phyloP scores from a whole-genome alignment of 2,113 vertebrate species.

The Ochotona curzoniae region DNA sequence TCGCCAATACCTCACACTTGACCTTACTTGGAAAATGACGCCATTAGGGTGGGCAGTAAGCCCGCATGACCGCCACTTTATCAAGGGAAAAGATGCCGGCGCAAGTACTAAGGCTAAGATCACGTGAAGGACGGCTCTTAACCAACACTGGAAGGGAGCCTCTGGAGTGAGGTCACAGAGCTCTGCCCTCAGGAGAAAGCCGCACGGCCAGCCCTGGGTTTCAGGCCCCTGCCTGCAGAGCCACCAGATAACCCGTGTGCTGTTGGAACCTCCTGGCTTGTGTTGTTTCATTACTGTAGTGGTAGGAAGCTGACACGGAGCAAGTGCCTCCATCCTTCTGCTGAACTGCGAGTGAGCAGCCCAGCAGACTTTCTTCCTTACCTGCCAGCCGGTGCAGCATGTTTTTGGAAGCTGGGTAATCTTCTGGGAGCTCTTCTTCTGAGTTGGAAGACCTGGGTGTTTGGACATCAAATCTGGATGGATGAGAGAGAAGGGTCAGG shows the following conservation, averaged over 20 bases:
- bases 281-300: not conserved
- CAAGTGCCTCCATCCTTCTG: too few relatives aligned
- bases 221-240: not conserved
- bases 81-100: not conserved
- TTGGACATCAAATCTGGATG: constrained; percentile 66
- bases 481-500: constrained; percentile 5
- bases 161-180: too few relatives aligned
- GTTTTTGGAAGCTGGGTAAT: constrained; percentile 78
- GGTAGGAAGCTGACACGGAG: not conserved
- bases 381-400: constrained; percentile 79
- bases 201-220: not conserved
- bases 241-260: not conserved
- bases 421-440: constrained; percentile 70
- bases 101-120: not conserved
- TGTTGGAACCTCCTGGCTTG: not conserved
- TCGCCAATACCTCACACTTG: not conserved
- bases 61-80: not conserved
- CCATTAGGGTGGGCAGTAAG: not conserved
- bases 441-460: constrained; percentile 33
- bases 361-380: constrained; percentile 13
- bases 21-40: constrained; percentile 16
- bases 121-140: not conserved
- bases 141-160: not conserved
- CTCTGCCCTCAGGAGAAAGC: not conserved
- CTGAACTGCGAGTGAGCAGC: not conserved